A percentile compares a stretch with the other conserved stretches of the same genome.
Evolutionary conservation across 2,113 vertebrate species (phyloP).

Genomic region (Rhizomys pruinosus): DNA sequence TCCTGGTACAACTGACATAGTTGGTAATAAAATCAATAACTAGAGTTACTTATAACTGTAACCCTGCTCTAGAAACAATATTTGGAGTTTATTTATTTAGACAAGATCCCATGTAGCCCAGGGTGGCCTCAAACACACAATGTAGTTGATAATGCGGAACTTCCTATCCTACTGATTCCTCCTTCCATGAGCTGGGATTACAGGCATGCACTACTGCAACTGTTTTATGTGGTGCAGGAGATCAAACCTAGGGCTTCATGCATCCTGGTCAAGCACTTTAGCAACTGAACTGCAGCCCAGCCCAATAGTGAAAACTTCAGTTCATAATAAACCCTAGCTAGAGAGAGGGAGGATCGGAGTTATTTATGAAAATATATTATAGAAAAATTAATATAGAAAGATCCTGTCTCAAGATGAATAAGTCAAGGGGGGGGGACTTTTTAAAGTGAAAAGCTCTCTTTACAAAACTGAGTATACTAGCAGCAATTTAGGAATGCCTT

Average conservation of each 20-base stretch:
- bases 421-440: not conserved
- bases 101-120: not conserved
- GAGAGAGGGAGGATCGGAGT: not conserved
- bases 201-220: not conserved
- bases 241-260: not conserved
- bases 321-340: not conserved
- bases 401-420: not conserved
- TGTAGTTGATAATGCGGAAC: too few relatives aligned
- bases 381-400: conserved; percentile 5
- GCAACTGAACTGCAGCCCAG: not conserved
- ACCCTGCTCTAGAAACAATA: conserved; percentile 8
- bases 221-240: not conserved
- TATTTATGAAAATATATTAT: not conserved
- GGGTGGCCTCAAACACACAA: not conserved
- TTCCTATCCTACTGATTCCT: not conserved
- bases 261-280: not conserved
- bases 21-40: not conserved
- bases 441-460: not conserved
- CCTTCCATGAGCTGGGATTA: not conserved
- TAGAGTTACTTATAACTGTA: not conserved
- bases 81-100: not conserved
- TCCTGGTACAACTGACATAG: not conserved
- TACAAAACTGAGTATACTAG: not conserved
- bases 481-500: not conserved
- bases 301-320: not conserved